phyloP scores from a whole-genome alignment of 23 tunicate genomes.

The Halocynthia roretzi region DNA sequence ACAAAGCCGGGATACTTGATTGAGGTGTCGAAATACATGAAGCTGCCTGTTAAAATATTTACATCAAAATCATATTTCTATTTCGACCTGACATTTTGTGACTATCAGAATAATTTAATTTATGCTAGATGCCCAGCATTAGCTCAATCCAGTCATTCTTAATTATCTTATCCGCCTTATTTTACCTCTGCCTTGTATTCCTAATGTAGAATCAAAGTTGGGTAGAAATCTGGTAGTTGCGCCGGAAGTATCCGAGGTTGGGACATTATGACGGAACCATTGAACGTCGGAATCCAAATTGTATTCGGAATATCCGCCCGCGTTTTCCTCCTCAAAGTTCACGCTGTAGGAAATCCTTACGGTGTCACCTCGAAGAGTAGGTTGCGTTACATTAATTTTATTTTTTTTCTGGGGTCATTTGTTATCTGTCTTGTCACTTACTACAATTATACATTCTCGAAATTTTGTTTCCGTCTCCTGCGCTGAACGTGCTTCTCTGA shows the following conservation, averaged over 20 bases:
- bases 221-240: slow-evolving; percentile 1
- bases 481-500: slow-evolving; percentile 76
- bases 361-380: slow-evolving; percentile 40
- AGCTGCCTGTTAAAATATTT: slow-evolving; percentile 52
- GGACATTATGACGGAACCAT: slow-evolving; percentile 5
- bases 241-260: neutral
- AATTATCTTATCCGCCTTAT: neutral
- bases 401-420: no score
- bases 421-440: slow-evolving; percentile 14
- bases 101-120: no score
- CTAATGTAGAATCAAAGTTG: slow-evolving; percentile 4
- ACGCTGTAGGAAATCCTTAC: slow-evolving; percentile 44
- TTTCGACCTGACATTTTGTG: no score
- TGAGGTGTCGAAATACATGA: slow-evolving; percentile 53
- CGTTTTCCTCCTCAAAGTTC: slow-evolving; percentile 40
- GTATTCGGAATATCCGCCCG: neutral
- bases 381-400: no score
- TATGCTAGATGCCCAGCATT: no score
- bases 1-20: slow-evolving; percentile 3
- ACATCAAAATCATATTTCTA: neutral
- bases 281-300: neutral
- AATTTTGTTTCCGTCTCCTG: slow-evolving; percentile 62
- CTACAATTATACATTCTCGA: slow-evolving; percentile 76
- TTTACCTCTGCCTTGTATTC: neutral
- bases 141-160: no score